Percentiles rank a stretch among this genome's conserved stretches.
Evolutionary conservation across 2,888 invertebrate species (phyloP).

Genomic region (Loripinus fragilis): DNA sequence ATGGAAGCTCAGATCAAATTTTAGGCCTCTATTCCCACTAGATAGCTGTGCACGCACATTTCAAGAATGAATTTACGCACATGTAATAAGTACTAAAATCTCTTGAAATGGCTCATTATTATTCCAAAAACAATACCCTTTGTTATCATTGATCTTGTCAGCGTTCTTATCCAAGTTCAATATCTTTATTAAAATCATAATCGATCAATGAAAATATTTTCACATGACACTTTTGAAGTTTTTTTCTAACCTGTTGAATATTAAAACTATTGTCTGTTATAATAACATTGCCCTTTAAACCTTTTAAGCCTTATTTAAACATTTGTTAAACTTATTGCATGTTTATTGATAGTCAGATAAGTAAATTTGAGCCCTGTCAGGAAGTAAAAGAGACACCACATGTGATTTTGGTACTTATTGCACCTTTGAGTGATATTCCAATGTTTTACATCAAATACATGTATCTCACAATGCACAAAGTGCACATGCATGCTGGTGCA

Average conservation of each 20-base stretch:
- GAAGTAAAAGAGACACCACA: too few relatives aligned
- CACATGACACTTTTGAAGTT: neutral
- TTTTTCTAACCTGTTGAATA: neutral
- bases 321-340: neutral
- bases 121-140: neutral
- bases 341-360: neutral
- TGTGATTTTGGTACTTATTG: too few relatives aligned
- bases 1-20: too few relatives aligned
- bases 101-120: too few relatives aligned
- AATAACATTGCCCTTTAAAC: neutral
- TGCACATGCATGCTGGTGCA: too few relatives aligned
- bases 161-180: neutral
- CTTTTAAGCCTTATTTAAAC: conserved; percentile 8
- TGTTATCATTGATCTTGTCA: neutral
- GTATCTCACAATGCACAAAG: too few relatives aligned
- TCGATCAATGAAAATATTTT: neutral
- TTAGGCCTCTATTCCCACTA: too few relatives aligned
- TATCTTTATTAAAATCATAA: neutral
- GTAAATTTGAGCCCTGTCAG: neutral
- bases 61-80: too few relatives aligned
- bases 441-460: too few relatives aligned
- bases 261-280: neutral
- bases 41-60: too few relatives aligned
- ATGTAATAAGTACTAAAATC: too few relatives aligned
- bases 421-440: too few relatives aligned